Evolutionary conservation across 1,140 invertebrate genomes (phyloP), one percentile per base, ranked within the genome.

Genomic region (Armadillidium nasatum): DNA sequence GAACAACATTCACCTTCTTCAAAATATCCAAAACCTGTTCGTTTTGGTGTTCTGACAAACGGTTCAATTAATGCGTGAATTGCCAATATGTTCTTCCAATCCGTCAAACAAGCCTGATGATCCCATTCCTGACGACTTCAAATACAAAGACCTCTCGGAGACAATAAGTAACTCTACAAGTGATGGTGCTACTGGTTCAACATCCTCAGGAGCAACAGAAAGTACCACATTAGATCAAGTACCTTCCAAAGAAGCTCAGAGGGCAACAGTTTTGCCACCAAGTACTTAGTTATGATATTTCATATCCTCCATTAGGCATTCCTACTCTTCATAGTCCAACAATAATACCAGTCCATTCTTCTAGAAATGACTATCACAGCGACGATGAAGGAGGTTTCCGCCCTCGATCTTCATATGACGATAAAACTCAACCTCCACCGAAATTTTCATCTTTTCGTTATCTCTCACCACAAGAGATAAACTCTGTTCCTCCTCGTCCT

Each of bases 91-190:
- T 68, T 78, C 77, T 22, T 80, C 79, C 10, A 78, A 73, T 21
- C 76, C 76, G 1, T 80, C 79, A 22, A 78, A 76, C 50, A 78
- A 78, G 44, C 79, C 79, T 13, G 79, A 80, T 54, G 79, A 78
- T 33, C 72, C 60, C 43, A 44, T 66, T 4, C 69, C 54, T 54
- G 79, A 80, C 45, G 79, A 80, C 69, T 71, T 75, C 22, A 80
- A 80, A 46, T 80, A 80, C 68, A 75, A 74, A 13, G 79, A 80
- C 54, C 67, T 80, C n/a, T 80, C 77, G 33, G 79, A 80, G 46
- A 80, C 79, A n/a, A 80, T 76, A 43, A 80, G 79, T 68, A 78
- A 80, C 69, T 80, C 79, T 10, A 80, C 79, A 3, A 80, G 76
- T 22, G 79, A 80, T 60, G 79, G 79, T 33, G 72, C 73, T n/a